Conservation (phyloP, 2,113 vertebrate genomes). For the Polypterus bichir region DNA sequence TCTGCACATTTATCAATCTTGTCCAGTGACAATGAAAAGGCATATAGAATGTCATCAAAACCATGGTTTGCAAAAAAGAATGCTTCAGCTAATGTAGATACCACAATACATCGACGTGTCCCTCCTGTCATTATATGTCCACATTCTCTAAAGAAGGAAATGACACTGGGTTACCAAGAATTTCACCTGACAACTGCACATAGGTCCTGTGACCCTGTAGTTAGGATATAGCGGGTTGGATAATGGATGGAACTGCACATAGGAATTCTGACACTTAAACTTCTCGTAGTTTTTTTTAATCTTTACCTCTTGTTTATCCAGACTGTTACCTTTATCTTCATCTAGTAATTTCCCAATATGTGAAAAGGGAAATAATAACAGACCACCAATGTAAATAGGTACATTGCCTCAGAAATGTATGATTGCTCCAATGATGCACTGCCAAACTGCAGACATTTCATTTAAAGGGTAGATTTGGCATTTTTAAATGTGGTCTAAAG, state of each 20-base stretch:
- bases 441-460: no score
- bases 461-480: no score
- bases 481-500: no score
- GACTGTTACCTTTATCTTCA: not conserved
- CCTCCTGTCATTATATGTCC: slow-evolving; percentile 59
- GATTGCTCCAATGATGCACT: no score
- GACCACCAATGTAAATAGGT: no score
- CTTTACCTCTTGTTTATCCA: not conserved
- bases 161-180: not conserved
- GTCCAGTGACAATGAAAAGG: slow-evolving; percentile 49
- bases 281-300: not conserved
- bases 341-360: not conserved
- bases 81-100: slow-evolving; percentile 66
- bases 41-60: slow-evolving; percentile 72
- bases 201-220: no score
- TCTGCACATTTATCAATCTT: slow-evolving; percentile 49
- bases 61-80: slow-evolving; percentile 58
- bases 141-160: slow-evolving; percentile 42
- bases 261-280: no score
- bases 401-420: no score
- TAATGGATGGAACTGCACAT: no score
- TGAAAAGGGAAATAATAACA: not conserved
- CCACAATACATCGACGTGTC: slow-evolving; percentile 49
- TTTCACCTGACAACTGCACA: no score
- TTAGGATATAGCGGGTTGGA: no score